Conservation (phyloP, 2,797 vertebrate species). For the Sebastes matsubarae region DNA sequence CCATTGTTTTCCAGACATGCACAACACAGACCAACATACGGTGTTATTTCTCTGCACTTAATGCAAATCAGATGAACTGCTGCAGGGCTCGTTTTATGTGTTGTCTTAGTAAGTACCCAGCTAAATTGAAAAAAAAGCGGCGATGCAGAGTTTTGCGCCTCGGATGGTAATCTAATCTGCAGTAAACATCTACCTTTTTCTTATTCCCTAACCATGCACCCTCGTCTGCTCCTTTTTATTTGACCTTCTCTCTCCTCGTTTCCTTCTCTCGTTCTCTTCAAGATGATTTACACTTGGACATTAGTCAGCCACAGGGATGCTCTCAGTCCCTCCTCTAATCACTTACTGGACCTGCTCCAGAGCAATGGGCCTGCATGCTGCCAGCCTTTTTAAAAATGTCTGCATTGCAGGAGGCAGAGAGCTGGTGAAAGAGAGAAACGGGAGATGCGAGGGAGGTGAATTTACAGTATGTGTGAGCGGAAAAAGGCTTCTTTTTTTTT, state of each 20-base stretch:
- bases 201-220: background rate
- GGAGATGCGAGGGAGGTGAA: conserved; percentile 10
- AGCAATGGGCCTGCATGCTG: conserved; percentile 2
- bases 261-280: background rate
- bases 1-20: background rate
- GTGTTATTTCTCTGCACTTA: background rate
- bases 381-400: conserved; percentile 45
- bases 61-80: conserved; percentile 18
- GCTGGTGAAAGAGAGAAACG: conserved; percentile 4
- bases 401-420: conserved; percentile 57
- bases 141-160: background rate
- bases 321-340: conserved; percentile 54
- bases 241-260: conserved; percentile 13
- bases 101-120: background rate
- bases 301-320: conserved; percentile 44
- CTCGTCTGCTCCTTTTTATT: background rate
- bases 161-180: background rate
- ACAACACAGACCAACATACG: background rate
- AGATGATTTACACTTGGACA: conserved; percentile 53
- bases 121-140: background rate
- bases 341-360: conserved; percentile 55
- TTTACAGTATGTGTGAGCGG: conserved; percentile 7
- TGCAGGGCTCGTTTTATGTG: background rate
- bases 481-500: background rate
- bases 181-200: background rate